Evolutionary conservation across 1,140 invertebrate species (phyloP).

Genomic region (Calephelis virginiensis): DNA sequence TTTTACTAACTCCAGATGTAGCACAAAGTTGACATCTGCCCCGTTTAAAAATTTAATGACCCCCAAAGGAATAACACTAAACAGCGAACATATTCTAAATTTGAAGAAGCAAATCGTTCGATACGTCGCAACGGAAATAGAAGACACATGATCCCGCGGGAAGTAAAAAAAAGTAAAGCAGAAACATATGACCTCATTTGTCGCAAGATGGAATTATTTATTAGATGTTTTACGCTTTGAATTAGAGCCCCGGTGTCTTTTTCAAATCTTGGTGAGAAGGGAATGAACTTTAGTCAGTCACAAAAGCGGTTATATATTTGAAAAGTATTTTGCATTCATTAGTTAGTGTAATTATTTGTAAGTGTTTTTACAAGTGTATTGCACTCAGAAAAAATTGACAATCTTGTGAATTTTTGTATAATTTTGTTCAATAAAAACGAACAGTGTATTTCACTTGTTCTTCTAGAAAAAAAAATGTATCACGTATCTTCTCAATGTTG

Average conservation of each 20-base stretch:
- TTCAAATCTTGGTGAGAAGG: background rate
- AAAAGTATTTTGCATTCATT: too few relatives aligned
- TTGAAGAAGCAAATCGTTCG: slow-evolving; percentile 72
- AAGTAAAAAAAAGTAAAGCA: slow-evolving; percentile 67
- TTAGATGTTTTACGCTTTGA: slow-evolving; percentile 64
- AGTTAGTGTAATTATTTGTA: too few relatives aligned
- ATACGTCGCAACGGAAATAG: slow-evolving; percentile 72
- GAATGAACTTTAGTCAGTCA: too few relatives aligned
- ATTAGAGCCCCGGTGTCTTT: slow-evolving; percentile 19
- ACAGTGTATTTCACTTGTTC: too few relatives aligned
- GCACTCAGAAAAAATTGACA: too few relatives aligned
- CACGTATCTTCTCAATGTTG: too few relatives aligned
- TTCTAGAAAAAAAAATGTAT: too few relatives aligned
- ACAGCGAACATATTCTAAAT: slow-evolving; percentile 72
- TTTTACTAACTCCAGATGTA: slow-evolving; percentile 52
- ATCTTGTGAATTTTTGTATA: too few relatives aligned
- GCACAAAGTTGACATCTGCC: slow-evolving; percentile 55
- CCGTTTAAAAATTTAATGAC: slow-evolving; percentile 59
- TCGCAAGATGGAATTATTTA: slow-evolving; percentile 73
- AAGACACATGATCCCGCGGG: slow-evolving; percentile 75
- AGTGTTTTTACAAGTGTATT: too few relatives aligned
- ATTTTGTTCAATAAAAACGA: too few relatives aligned
- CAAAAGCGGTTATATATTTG: too few relatives aligned
- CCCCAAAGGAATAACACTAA: slow-evolving; percentile 67
- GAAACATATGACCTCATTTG: slow-evolving; percentile 78